phyloP scores from a whole-genome alignment of 2,113 vertebrate species.

The Meleagris gallopavo region DNA sequence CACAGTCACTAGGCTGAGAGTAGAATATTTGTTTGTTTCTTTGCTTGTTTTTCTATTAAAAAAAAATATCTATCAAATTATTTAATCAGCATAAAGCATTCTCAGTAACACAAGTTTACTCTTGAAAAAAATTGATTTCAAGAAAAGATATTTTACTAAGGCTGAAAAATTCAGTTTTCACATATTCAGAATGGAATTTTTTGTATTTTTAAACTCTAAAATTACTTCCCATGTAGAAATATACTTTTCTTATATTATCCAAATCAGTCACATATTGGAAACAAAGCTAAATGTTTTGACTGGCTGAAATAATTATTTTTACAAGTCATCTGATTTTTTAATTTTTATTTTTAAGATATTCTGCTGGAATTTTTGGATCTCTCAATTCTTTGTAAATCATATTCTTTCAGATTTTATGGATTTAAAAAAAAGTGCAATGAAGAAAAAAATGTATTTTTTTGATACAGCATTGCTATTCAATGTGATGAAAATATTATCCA shows the following conservation, averaged over 20 bases:
- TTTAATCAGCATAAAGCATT: background rate
- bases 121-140: background rate
- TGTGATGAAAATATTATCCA: background rate
- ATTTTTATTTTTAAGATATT: background rate
- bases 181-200: background rate
- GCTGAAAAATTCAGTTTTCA: background rate
- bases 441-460: background rate
- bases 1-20: background rate
- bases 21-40: background rate
- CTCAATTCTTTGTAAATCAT: background rate
- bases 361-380: background rate
- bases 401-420: background rate
- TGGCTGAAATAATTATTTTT: background rate
- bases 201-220: background rate
- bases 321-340: background rate
- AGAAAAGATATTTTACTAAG: background rate
- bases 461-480: background rate
- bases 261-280: background rate
- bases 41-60: background rate
- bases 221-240: background rate
- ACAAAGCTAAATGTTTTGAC: background rate
- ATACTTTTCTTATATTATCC: background rate
- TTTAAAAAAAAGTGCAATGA: background rate
- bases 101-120: background rate
- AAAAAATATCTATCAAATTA: background rate